phyloP scores from a whole-genome alignment of 1,140 invertebrate genomes.

The Drosophila sulfurigaster region DNA sequence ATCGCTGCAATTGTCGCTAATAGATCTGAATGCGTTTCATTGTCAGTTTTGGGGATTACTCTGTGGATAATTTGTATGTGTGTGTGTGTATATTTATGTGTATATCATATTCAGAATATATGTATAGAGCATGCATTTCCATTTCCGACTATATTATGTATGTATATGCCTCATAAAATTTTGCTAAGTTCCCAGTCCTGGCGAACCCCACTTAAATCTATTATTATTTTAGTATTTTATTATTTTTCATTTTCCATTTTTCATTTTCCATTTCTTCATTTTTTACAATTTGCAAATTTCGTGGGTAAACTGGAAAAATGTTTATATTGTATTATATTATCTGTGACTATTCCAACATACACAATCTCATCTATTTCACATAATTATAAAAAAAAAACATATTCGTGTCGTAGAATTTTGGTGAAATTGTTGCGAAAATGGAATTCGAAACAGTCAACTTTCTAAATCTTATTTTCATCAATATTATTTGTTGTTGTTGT shows the following conservation, averaged over 20 bases:
- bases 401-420: neutral
- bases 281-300: constrained; percentile 25
- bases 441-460: neutral
- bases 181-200: constrained; percentile 50
- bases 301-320: constrained; percentile 17
- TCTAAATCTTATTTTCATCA: neutral
- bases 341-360: neutral
- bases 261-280: constrained; percentile 1
- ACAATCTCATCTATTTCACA: neutral
- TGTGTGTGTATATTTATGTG: constrained; percentile 12
- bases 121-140: constrained; percentile 12
- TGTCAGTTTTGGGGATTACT: constrained; percentile 20
- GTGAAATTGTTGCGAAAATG: neutral
- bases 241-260: constrained; percentile 3
- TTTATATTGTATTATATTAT: neutral
- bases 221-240: constrained; percentile 11
- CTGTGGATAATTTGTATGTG: neutral
- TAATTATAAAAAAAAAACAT: neutral
- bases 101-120: constrained; percentile 7
- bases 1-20: constrained; percentile 24
- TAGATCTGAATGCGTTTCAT: constrained; percentile 24
- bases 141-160: constrained; percentile 3
- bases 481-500: neutral
- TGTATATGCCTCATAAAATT: constrained; percentile 54
- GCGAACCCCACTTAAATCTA: constrained; percentile 59